These are phyloP conservation scores for Manduca sexta DNA, from an alignment of 1,140 invertebrate genomes.

Conservation along the genomic window DNA sequence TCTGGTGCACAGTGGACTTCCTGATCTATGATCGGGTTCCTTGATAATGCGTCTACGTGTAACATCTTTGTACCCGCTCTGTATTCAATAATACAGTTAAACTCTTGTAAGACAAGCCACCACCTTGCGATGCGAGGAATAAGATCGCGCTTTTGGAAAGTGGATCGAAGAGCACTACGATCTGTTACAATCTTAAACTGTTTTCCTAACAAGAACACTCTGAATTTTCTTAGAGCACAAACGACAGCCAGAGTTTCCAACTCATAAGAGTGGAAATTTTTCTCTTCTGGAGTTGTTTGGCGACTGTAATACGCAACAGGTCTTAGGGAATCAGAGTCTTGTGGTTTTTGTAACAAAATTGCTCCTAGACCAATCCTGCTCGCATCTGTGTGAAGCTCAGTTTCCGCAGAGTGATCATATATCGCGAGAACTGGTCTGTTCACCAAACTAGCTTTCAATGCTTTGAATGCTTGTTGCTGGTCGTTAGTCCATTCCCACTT, in stretches of 20 bases:
- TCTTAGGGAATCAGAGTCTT: slow-evolving; percentile 16
- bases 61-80: too few relatives aligned
- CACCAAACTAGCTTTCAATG: background rate
- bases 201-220: slow-evolving; percentile 45
- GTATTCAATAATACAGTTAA: too few relatives aligned
- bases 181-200: slow-evolving; percentile 55
- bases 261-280: slow-evolving; percentile 41
- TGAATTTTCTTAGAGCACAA: slow-evolving; percentile 34
- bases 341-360: slow-evolving; percentile 22
- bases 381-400: slow-evolving; percentile 42
- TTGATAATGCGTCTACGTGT: too few relatives aligned
- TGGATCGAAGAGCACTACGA: slow-evolving; percentile 39
- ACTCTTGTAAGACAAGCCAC: slow-evolving; percentile 21
- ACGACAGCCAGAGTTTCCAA: slow-evolving; percentile 46
- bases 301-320: slow-evolving; percentile 45
- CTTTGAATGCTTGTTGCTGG: slow-evolving; percentile 4
- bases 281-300: slow-evolving; percentile 35
- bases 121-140: slow-evolving; percentile 39
- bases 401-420: slow-evolving; percentile 5
- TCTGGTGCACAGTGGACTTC: too few relatives aligned
- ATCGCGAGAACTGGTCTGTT: slow-evolving; percentile 15
- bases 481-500: slow-evolving; percentile 6
- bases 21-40: too few relatives aligned
- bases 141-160: slow-evolving; percentile 34
- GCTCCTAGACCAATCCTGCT: slow-evolving; percentile 24